Percentiles rank a stretch among this genome's conserved stretches.
These are phyloP conservation scores for Ailurus styani DNA, from an alignment of 2,113 vertebrate species.

Conservation along the genomic window DNA sequence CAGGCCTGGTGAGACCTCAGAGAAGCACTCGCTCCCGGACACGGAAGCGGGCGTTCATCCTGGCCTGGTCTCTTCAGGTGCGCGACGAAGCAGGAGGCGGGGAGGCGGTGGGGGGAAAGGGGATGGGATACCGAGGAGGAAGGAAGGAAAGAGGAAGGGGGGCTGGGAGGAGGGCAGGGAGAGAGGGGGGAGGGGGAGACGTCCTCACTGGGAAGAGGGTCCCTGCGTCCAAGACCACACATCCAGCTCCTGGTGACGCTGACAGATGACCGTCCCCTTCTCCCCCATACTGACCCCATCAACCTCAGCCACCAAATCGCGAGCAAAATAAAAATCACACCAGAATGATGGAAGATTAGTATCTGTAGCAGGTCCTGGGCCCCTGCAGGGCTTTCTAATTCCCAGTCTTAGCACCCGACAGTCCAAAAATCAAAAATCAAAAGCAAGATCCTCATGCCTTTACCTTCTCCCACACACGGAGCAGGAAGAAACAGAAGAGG, in stretches of 20 bases:
- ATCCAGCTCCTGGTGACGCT: not conserved
- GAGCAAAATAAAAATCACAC: not conserved
- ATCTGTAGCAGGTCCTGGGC: no score
- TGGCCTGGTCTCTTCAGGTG: fast-evolving
- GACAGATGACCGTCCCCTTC: not conserved
- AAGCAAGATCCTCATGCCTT: not conserved
- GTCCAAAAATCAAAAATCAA: not conserved
- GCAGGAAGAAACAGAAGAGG: not conserved
- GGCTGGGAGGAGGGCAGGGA: fast-evolving
- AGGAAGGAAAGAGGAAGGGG: not conserved
- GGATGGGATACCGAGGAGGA: no score
- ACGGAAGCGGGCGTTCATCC: fast-evolving
- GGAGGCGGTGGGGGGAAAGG: not conserved
- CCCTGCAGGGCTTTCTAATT: not conserved
- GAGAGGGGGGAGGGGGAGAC: no score
- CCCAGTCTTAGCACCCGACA: not conserved
- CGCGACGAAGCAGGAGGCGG: not conserved
- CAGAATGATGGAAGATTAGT: not conserved
- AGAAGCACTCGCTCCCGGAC: not conserved
- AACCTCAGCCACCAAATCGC: not conserved
- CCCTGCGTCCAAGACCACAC: not conserved
- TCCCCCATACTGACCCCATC: no score
- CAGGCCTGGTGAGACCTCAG: not conserved
- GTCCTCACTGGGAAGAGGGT: not conserved
- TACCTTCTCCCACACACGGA: not conserved